phyloP scores from a whole-genome alignment of 2,113 vertebrate genomes.

The Lophius piscatorius region DNA sequence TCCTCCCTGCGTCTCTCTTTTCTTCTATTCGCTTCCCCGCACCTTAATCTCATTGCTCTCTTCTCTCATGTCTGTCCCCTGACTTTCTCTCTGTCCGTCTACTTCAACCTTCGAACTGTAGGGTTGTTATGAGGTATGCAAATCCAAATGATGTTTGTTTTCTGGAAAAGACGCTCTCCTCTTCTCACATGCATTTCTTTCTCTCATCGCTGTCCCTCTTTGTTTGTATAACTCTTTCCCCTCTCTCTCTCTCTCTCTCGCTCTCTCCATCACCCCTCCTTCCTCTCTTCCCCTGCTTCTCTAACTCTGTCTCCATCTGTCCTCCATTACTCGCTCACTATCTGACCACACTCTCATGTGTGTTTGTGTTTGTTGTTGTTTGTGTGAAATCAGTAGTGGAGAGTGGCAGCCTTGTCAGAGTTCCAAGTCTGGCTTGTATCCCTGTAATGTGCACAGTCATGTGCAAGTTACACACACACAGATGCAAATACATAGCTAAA shows the following conservation, averaged over 20 bases:
- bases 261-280: slow-evolving; percentile 18
- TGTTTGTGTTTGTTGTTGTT: slow-evolving; percentile 43
- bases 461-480: not conserved
- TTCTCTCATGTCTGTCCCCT: slow-evolving; percentile 24
- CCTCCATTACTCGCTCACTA: slow-evolving; percentile 46
- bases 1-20: slow-evolving; percentile 1
- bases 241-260: slow-evolving; percentile 26
- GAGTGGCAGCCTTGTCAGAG: slow-evolving; percentile 60
- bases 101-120: slow-evolving; percentile 18
- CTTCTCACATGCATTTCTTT: slow-evolving; percentile 47
- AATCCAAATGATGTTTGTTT: slow-evolving; percentile 79
- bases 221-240: slow-evolving; percentile 40
- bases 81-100: slow-evolving; percentile 16
- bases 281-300: slow-evolving; percentile 18
- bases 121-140: slow-evolving; percentile 63
- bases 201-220: slow-evolving; percentile 30
- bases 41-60: not conserved
- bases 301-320: slow-evolving; percentile 48
- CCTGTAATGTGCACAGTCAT: slow-evolving; percentile 25
- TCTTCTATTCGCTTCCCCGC: not conserved
- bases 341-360: slow-evolving; percentile 23
- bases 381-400: slow-evolving; percentile 34
- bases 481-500: slow-evolving; percentile 17
- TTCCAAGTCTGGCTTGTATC: slow-evolving; percentile 50
- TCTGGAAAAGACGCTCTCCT: slow-evolving; percentile 43